Percentiles rank a stretch among this genome's conserved stretches.
Evolutionary conservation across 2,797 vertebrate species (phyloP).

Genomic region (Leontopithecus rosalia): DNA sequence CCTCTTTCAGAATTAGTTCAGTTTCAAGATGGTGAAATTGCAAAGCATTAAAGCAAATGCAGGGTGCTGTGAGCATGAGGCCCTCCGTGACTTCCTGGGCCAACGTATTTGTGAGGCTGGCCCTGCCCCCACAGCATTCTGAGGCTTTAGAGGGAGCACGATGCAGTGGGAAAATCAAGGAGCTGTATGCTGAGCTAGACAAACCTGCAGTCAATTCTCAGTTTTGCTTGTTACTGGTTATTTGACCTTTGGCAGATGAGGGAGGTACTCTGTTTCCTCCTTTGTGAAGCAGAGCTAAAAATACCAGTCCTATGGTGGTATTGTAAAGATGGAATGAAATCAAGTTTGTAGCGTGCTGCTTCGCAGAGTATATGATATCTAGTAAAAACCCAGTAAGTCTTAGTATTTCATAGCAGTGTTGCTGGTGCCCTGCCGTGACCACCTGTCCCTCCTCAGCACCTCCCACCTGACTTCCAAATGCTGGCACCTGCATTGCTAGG

Average conservation of each 20-base stretch:
- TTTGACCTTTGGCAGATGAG: background rate
- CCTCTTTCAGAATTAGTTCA: background rate
- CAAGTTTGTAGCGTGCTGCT: background rate
- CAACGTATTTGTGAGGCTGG: too few relatives aligned
- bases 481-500: accelerated
- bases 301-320: accelerated
- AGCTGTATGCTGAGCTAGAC: background rate
- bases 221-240: background rate
- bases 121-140: too few relatives aligned
- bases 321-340: accelerated
- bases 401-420: accelerated
- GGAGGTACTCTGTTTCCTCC: background rate
- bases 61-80: background rate
- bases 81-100: accelerated
- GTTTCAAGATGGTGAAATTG: background rate
- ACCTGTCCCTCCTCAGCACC: accelerated
- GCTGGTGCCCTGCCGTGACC: accelerated
- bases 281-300: background rate
- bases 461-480: background rate
- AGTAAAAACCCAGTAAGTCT: too few relatives aligned
- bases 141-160: background rate
- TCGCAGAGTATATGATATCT: accelerated
- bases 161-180: accelerated
- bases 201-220: background rate
- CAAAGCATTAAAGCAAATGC: background rate